phyloP scores from a whole-genome alignment of 2,888 invertebrate genomes.

The Caenorhabditis becei region DNA sequence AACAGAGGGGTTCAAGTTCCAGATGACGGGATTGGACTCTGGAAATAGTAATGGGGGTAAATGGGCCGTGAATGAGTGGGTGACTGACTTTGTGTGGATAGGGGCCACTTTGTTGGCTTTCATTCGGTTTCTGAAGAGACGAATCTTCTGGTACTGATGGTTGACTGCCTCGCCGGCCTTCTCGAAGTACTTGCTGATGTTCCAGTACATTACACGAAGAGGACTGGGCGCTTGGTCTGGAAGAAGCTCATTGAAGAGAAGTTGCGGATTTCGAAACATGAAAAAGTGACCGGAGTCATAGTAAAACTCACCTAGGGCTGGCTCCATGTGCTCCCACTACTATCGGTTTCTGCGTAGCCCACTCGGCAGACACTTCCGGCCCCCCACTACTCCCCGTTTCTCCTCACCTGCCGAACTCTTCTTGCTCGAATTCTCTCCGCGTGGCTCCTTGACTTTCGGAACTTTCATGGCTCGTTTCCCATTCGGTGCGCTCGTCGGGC shows the following conservation, averaged over 20 bases:
- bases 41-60: background rate
- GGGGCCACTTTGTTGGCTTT: conserved; percentile 68
- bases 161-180: conserved; percentile 38
- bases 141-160: conserved; percentile 49
- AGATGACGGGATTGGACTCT: conserved; percentile 79
- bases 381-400: background rate
- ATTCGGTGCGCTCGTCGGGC: conserved; percentile 36
- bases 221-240: conserved; percentile 50
- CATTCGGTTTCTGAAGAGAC: conserved; percentile 53
- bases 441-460: conserved; percentile 66
- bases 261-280: no score
- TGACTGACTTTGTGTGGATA: conserved; percentile 67
- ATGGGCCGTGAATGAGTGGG: background rate
- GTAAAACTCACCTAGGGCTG: background rate
- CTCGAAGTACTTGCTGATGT: conserved; percentile 39
- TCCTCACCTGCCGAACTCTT: conserved; percentile 58
- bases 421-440: conserved; percentile 49
- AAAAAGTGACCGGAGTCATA: conserved; percentile 22
- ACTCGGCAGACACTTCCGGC: conserved; percentile 23
- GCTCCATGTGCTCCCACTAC: no score
- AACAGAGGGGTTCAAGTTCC: conserved; percentile 79
- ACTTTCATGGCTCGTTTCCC: conserved; percentile 61
- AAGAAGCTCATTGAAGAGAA: no score
- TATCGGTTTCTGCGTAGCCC: no score
- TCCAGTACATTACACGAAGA: conserved; percentile 47